phyloP scores from a whole-genome alignment of 2,797 vertebrate species.

The Molossus alvarezi region DNA sequence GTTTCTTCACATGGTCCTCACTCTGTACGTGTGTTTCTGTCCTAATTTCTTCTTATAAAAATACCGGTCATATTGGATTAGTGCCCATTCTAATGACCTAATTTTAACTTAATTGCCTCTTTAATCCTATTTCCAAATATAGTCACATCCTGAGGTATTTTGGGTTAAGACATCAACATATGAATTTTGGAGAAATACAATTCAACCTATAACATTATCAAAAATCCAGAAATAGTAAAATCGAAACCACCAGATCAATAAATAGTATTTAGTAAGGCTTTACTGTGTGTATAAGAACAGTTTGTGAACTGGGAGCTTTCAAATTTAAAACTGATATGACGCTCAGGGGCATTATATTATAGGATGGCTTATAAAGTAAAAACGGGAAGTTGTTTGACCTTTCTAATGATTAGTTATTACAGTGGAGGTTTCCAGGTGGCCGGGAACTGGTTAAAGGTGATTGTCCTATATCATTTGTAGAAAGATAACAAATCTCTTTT shows the following conservation, averaged over 20 bases:
- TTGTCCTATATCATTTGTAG: neutral
- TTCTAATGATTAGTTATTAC: neutral
- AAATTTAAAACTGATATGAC: neutral
- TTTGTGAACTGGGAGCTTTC: neutral
- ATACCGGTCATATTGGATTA: neutral
- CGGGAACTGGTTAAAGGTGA: neutral
- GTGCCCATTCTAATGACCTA: neutral
- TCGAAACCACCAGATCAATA: slow-evolving; percentile 7
- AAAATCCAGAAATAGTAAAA: neutral
- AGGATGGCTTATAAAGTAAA: neutral
- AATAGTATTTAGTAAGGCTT: neutral
- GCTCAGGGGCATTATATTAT: neutral
- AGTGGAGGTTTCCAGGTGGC: neutral
- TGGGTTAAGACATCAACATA: neutral
- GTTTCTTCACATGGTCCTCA: neutral
- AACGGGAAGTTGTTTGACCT: neutral
- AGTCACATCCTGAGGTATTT: slow-evolving; percentile 11
- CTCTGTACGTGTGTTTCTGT: neutral
- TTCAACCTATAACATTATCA: neutral
- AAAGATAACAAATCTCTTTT: neutral
- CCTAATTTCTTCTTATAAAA: slow-evolving; percentile 7
- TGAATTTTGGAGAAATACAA: neutral
- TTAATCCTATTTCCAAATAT: neutral
- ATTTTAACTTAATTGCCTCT: slow-evolving; percentile 40
- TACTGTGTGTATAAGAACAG: neutral